Base-by-base conservation (phyloP, 2,113 vertebrate species). In the Odontesthes bonariensis region DNA sequence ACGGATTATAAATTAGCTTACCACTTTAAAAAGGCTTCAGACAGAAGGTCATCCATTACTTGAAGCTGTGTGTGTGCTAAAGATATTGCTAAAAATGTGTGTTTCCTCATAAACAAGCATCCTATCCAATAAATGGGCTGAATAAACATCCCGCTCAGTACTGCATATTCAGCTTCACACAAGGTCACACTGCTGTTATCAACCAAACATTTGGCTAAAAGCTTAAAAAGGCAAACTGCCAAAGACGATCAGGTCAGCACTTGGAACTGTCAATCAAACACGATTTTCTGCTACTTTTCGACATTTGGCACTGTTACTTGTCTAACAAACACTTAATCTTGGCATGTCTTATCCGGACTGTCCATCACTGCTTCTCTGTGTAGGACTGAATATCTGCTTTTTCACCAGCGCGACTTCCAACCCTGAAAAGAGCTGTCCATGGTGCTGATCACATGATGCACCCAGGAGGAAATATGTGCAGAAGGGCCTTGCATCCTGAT, bases 141-240 rank as follows among this genome's bases (percentile, higher is more conserved):
- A 55, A 75, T 69, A 66, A 84, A 64, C 57, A 67, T 40, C 47
- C 40, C n/a, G 58, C 75, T 38, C 61, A 17, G 10, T 10, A 40
- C 8, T 9, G 64, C 62, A 31, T 57, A 1, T 58, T 72, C 63
- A 27, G 61, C 61, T 70, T 74, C 61, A 69, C 70, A 78, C 70
- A 67, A 81, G 65, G 81, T 77, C 66, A 10, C 56, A 27, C 61
- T 1, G 53, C 27, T 55, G 49, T 20, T 7, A 33, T 31, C 23
- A 27, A 63, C 13, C 58, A 56, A 69, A 58, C 61, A 40, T 79
- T 84, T 60, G 51, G 60, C 38, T 73, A 74, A 82, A 74, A 64
- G 73, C 73, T 74, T 27, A 23, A 42, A 49, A 40, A 62, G 68
- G 54, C 75, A 54, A 57, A n/a, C 32, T 40, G 73, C 73, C 73